Percentiles rank a stretch among this genome's conserved stretches.
These are phyloP conservation scores for Pristionchus entomophagus DNA, from an alignment of 2,888 invertebrate species.

Conservation along the genomic window DNA sequence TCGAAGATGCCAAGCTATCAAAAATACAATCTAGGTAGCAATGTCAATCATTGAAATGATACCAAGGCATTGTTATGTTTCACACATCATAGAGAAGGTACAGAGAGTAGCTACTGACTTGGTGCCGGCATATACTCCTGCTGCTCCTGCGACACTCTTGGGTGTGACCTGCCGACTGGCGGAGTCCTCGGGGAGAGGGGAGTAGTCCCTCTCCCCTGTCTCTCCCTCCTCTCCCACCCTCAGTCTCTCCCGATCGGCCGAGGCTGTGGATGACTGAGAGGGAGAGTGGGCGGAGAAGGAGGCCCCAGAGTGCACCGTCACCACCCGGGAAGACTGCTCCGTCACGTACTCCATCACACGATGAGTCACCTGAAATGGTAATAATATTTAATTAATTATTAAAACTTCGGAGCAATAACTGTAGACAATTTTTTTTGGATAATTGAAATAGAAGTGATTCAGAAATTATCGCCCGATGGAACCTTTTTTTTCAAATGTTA, in stretches of 20 bases:
- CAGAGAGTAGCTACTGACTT: not conserved
- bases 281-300: constrained; percentile 37
- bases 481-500: too few relatives aligned
- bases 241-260: not conserved
- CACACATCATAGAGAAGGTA: too few relatives aligned
- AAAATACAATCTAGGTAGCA: not conserved
- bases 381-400: too few relatives aligned
- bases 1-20: not conserved
- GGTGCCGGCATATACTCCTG: not conserved
- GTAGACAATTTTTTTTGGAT: too few relatives aligned
- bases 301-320: too few relatives aligned
- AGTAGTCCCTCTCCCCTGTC: not conserved
- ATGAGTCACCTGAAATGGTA: too few relatives aligned
- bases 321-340: not conserved
- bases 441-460: too few relatives aligned
- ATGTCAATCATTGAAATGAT: not conserved
- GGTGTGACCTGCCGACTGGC: constrained; percentile 32
- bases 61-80: too few relatives aligned
- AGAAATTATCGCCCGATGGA: too few relatives aligned
- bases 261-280: constrained; percentile 31
- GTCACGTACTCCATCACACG: constrained; percentile 42
- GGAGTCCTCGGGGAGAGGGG: constrained; percentile 19
- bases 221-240: constrained; percentile 19
- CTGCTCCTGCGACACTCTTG: not conserved
- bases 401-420: too few relatives aligned